Evolutionary conservation across 2,888 invertebrate species (phyloP), one percentile per base, ranked within the genome.

Genomic region (Galerucella nymphaeae): DNA sequence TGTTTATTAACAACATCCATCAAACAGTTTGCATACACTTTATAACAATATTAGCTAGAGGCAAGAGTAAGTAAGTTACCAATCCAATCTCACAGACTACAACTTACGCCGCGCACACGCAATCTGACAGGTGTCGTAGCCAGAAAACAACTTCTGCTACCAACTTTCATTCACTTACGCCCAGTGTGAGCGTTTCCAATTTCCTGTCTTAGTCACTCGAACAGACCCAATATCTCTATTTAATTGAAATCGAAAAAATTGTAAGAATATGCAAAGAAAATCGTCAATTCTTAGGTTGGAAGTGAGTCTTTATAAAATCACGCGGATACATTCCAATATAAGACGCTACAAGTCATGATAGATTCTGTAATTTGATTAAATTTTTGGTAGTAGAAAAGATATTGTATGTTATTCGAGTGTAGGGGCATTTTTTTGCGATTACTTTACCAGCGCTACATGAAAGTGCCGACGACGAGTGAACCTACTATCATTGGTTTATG

Each of bases 81-180:
- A 53, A 62, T 53, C 68, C 53, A 61, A 69, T 62, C 48, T 58
- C 18, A 13, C 10, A 20, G 41, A 63, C 53, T 53, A 63, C 63
- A 69, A 69, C 63, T 53, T 41, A 63, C 42, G 55, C 55, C 8
- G 30, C 41, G 53, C 41, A 50, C 62, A 69, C 62, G 62, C 55
- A 55, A 69, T 69, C 69, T 69, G 69, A 69, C 69, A 63, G 62
- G 55, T 69, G 69, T 69, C 69, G 55, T 62, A 62, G 53, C 55
- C 69, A 69, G 69, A 55, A n/a, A n/a, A 69, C 53, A 63, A 62
- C 62, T 69, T 69, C 48, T 69, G 18, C 55, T 55, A 69, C 63
- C 63, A 53, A 55, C 62, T 69, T 69, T 63, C 53, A 55, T 55
- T 62, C 61, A 69, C 53, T 62, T 62, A 62, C 62, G 16, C 62